phyloP scores from a whole-genome alignment of 2,888 invertebrate genomes.

The Orthonevra nobilis region DNA sequence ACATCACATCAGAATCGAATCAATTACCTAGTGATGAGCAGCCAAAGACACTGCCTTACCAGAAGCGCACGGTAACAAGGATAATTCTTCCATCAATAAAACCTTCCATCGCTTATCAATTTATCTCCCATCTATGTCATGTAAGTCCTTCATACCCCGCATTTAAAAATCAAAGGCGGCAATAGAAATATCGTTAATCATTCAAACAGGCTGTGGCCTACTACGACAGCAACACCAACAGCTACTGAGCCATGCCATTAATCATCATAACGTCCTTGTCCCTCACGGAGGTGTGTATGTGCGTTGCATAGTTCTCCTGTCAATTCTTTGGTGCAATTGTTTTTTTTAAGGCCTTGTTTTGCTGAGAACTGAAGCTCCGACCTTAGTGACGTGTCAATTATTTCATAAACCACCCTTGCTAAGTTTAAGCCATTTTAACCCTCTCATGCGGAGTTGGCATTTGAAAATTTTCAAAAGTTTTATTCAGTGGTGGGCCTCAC shows the following conservation, averaged over 20 bases:
- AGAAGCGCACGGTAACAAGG: too few relatives aligned
- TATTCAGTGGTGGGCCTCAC: neutral
- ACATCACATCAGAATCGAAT: conserved; percentile 65
- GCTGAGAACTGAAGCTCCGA: neutral
- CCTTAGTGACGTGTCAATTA: conserved; percentile 40
- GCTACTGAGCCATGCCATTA: conserved; percentile 8
- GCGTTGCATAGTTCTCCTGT: too few relatives aligned
- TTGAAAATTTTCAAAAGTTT: conserved; percentile 1
- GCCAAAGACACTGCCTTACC: neutral
- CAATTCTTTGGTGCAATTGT: conserved; percentile 25
- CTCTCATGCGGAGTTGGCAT: neutral
- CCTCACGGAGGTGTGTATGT: neutral
- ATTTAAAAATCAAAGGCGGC: conserved; percentile 39
- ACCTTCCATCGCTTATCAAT: conserved; percentile 67
- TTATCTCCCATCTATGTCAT: conserved; percentile 58
- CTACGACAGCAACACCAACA: neutral
- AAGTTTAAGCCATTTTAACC: conserved; percentile 3
- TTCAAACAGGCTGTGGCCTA: conserved; percentile 40
- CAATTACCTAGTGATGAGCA: conserved; percentile 46
- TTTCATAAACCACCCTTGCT: conserved; percentile 3
- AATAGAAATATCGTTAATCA: conserved; percentile 65
- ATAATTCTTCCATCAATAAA: conserved; percentile 37
- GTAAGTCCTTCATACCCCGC: conserved; percentile 27
- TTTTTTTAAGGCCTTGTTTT: neutral
- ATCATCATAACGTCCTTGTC: conserved; percentile 33